Evolutionary conservation across 2,888 invertebrate genomes (phyloP).

Genomic region (Ophraella communa): DNA sequence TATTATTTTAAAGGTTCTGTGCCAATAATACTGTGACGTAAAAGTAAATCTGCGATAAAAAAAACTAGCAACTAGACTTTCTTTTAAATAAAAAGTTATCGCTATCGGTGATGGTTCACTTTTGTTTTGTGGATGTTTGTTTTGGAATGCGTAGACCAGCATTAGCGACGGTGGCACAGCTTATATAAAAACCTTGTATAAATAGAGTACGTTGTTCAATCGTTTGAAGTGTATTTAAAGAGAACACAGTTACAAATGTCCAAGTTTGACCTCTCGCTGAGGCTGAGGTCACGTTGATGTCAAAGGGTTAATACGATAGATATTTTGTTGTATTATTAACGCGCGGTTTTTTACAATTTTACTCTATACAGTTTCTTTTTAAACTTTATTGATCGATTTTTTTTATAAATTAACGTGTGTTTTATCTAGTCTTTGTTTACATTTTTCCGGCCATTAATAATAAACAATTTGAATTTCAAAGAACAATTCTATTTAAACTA

Average conservation of each 20-base stretch:
- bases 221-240: slow-evolving; percentile 47
- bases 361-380: not conserved
- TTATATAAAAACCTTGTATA: slow-evolving; percentile 38
- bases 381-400: not conserved
- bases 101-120: slow-evolving; percentile 29
- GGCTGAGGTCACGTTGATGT: slow-evolving; percentile 40
- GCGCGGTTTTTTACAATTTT: slow-evolving; percentile 18
- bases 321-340: slow-evolving; percentile 39
- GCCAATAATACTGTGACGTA: not conserved
- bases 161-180: slow-evolving; percentile 20
- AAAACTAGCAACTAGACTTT: not conserved
- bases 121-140: slow-evolving; percentile 33
- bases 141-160: slow-evolving; percentile 28
- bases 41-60: not conserved
- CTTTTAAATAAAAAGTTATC: slow-evolving; percentile 5
- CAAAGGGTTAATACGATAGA: slow-evolving; percentile 45
- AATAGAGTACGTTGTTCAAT: slow-evolving; percentile 42
- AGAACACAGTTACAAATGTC: slow-evolving; percentile 43
- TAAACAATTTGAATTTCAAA: not conserved
- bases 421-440: not conserved
- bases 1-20: not conserved
- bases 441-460: not conserved
- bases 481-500: no score
- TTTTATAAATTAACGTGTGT: not conserved
- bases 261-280: slow-evolving; percentile 37